Evolutionary conservation across 2,797 vertebrate genomes (phyloP).

Genomic region (Oophaga sylvatica): DNA sequence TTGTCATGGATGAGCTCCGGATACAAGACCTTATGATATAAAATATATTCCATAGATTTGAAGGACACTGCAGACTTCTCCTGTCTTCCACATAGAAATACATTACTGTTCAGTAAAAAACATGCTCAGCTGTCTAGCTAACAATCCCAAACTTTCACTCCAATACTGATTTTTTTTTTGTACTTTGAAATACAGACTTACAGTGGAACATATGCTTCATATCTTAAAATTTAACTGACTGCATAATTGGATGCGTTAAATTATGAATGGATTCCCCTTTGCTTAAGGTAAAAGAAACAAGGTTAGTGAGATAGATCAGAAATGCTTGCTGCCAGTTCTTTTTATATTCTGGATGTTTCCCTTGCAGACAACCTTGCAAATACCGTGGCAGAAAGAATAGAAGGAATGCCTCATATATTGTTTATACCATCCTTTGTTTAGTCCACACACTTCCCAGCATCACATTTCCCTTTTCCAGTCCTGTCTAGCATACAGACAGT

Average conservation of each 20-base stretch:
- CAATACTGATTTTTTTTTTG: conserved; percentile 27
- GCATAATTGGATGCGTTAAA: conserved; percentile 60
- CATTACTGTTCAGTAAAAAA: conserved; percentile 12
- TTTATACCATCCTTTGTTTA: conserved; percentile 43
- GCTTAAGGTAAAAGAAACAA: conserved; percentile 62
- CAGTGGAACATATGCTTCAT: conserved; percentile 57
- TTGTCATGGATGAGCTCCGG: not conserved
- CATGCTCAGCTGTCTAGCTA: conserved; percentile 16
- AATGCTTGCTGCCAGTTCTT: conserved; percentile 52
- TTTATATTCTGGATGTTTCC: conserved; percentile 54
- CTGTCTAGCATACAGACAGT: not conserved
- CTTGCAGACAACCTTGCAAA: conserved; percentile 53
- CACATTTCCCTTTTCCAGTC: not conserved
- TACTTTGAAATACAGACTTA: conserved; percentile 43
- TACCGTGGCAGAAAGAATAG: conserved; percentile 48
- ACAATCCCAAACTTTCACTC: conserved; percentile 46
- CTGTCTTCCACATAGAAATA: conserved; percentile 16
- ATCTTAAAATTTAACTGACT: conserved; percentile 60
- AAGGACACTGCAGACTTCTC: not conserved
- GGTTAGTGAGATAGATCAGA: conserved; percentile 56
- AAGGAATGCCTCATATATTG: conserved; percentile 50
- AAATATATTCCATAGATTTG: not conserved
- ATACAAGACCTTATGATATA: not conserved
- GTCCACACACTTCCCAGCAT: conserved; percentile 6
- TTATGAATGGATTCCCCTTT: conserved; percentile 60